Evolutionary conservation across 2,888 invertebrate species (phyloP).

Genomic region (Diplazon laetatorius): DNA sequence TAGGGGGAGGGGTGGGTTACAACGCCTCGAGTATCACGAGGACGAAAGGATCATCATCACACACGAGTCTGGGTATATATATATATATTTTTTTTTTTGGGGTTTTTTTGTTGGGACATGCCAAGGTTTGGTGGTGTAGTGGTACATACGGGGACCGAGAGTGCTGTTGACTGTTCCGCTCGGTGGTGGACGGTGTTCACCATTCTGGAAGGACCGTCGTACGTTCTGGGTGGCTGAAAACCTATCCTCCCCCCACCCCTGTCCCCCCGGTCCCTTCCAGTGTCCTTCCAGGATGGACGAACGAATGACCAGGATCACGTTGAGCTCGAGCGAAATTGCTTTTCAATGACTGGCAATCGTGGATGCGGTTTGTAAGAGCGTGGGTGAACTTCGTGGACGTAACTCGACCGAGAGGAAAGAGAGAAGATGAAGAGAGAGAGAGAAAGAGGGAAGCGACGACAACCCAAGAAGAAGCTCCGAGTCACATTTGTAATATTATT

Average conservation of each 20-base stretch:
- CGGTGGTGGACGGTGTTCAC: not conserved
- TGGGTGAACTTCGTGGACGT: constrained; percentile 19
- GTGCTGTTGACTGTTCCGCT: constrained; percentile 21
- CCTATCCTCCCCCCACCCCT: no score
- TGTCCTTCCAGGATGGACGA: no score
- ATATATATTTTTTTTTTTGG: no score
- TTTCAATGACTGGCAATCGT: constrained; percentile 67
- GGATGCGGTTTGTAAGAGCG: not conserved
- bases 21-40: not conserved
- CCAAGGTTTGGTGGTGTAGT: no score
- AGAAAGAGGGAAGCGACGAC: not conserved
- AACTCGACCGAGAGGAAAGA: no score
- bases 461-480: not conserved
- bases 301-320: constrained; percentile 36
- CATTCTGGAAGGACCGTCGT: constrained; percentile 7
- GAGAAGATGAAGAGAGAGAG: constrained; percentile 4
- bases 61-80: no score
- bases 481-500: constrained; percentile 39
- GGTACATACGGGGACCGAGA: no score
- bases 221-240: no score
- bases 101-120: no score
- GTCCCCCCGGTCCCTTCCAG: no score
- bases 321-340: constrained; percentile 67
- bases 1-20: constrained; percentile 20
- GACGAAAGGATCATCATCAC: no score